Evolutionary conservation across 2,888 invertebrate species (phyloP).

Genomic region (Heterodera filipjevi): DNA sequence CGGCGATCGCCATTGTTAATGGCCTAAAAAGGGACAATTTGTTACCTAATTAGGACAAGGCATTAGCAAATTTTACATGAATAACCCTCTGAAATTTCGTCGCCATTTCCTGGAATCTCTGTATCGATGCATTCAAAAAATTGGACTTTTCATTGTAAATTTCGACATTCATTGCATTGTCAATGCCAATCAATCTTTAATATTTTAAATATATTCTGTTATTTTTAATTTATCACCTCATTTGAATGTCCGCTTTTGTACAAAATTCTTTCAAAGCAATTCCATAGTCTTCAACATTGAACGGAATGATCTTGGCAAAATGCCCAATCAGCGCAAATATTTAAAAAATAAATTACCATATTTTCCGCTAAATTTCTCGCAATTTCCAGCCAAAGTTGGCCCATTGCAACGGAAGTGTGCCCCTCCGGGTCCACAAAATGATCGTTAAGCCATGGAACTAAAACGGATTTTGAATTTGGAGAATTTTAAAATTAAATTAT

Average conservation of each 20-base stretch:
- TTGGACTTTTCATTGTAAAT: conserved; percentile 32
- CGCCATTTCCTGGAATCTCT: conserved; percentile 36
- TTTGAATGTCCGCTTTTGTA: conserved; percentile 36
- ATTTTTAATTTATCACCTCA: conserved; percentile 6
- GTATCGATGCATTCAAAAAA: conserved; percentile 32
- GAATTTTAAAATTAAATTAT: neutral
- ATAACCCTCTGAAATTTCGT: conserved; percentile 36
- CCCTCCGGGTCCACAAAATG: conserved; percentile 58
- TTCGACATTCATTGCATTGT: conserved; percentile 30
- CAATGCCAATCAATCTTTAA: conserved; percentile 24
- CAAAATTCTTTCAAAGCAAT: conserved; percentile 33
- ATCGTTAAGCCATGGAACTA: conserved; percentile 33
- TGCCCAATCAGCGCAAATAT: neutral
- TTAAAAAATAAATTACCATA: conserved; percentile 38
- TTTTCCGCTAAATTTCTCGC: conserved; percentile 66
- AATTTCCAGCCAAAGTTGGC: conserved; percentile 65
- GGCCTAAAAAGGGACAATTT: conserved; percentile 9
- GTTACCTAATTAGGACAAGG: conserved; percentile 1
- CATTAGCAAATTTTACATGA: conserved; percentile 20
- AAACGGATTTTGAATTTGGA: neutral
- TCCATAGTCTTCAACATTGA: conserved; percentile 61
- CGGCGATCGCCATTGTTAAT: conserved; percentile 36
- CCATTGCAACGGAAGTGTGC: conserved; percentile 64
- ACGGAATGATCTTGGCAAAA: conserved; percentile 64
- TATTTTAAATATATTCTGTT: conserved; percentile 14